These are phyloP conservation scores for Epinotia demarniana DNA, from an alignment of 2,888 invertebrate genomes.

Conservation along the genomic window DNA sequence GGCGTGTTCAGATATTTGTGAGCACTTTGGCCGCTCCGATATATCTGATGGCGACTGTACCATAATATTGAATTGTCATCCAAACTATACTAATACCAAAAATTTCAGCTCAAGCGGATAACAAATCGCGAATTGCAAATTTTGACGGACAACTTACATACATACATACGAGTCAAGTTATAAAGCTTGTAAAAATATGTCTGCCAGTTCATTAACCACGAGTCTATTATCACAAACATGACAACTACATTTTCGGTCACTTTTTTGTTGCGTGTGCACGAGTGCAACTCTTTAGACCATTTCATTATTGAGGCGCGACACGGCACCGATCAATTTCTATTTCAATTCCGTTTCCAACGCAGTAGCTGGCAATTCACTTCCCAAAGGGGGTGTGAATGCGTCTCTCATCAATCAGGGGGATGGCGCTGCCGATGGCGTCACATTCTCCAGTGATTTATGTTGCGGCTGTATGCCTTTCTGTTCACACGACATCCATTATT, in stretches of 20 bases:
- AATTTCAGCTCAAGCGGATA: too few species aligned
- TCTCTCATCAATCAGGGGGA: slow-evolving; percentile 34
- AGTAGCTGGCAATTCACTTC: slow-evolving; percentile 15
- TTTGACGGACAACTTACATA: too few species aligned
- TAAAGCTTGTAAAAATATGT: too few species aligned
- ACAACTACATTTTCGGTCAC: background rate
- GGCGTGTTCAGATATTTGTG: too few species aligned
- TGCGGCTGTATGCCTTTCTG: slow-evolving; percentile 28
- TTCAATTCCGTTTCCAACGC: slow-evolving; percentile 8
- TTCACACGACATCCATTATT: slow-evolving; percentile 6
- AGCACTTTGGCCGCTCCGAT: too few species aligned
- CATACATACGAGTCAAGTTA: too few species aligned
- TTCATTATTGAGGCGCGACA: background rate
- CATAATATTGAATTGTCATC: too few species aligned
- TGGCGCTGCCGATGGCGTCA: slow-evolving; percentile 30
- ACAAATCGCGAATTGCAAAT: too few species aligned
- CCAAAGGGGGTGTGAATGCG: slow-evolving; percentile 24
- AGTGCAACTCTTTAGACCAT: background rate
- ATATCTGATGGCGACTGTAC: too few species aligned
- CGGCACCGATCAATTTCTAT: background rate
- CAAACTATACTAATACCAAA: too few species aligned
- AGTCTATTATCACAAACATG: background rate
- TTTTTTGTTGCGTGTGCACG: background rate
- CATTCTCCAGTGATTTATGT: slow-evolving; percentile 40
- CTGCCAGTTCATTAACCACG: too few species aligned